phyloP scores from a whole-genome alignment of 2,113 vertebrate genomes.

The Apeltes quadracus region DNA sequence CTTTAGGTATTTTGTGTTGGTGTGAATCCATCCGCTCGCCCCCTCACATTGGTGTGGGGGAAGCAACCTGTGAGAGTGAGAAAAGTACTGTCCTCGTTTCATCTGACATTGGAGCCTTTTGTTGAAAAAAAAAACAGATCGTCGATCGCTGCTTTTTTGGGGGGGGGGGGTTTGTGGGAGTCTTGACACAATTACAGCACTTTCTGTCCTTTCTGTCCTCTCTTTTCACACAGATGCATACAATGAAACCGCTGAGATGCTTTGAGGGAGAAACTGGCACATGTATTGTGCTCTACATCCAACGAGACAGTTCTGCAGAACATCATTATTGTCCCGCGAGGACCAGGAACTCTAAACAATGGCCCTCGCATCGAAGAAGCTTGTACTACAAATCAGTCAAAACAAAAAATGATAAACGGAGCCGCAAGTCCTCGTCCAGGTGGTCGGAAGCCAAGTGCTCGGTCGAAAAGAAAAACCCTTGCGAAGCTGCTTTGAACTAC shows the following conservation, averaged over 20 bases:
- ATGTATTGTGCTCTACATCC: conserved; percentile 31
- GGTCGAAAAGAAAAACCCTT: conserved; percentile 7
- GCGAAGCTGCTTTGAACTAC: background rate
- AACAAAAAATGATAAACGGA: conserved; percentile 42
- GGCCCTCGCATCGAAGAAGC: conserved; percentile 23
- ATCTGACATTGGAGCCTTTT: conserved; percentile 62
- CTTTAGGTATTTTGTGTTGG: conserved; percentile 55
- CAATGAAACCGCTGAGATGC: conserved; percentile 34
- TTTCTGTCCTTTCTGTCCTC: conserved; percentile 23
- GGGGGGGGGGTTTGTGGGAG: conserved; percentile 12
- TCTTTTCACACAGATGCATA: conserved; percentile 30
- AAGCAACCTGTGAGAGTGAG: conserved; percentile 28
- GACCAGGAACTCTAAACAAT: conserved; percentile 17
- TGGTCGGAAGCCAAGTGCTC: conserved; percentile 23
- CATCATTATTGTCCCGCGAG: conserved; percentile 32
- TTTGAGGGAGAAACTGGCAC: conserved; percentile 46
- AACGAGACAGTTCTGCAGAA: conserved; percentile 28
- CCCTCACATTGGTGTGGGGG: conserved; percentile 41
- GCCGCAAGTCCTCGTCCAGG: background rate
- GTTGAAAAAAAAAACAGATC: conserved; percentile 21
- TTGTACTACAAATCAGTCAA: conserved; percentile 39
- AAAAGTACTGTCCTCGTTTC: conserved; percentile 47
- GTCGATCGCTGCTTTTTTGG: conserved; percentile 37
- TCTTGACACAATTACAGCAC: conserved; percentile 43
- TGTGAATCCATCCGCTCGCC: conserved; percentile 62